Evolutionary conservation across 2,888 invertebrate species (phyloP).

Genomic region (Coleophora deauratella): DNA sequence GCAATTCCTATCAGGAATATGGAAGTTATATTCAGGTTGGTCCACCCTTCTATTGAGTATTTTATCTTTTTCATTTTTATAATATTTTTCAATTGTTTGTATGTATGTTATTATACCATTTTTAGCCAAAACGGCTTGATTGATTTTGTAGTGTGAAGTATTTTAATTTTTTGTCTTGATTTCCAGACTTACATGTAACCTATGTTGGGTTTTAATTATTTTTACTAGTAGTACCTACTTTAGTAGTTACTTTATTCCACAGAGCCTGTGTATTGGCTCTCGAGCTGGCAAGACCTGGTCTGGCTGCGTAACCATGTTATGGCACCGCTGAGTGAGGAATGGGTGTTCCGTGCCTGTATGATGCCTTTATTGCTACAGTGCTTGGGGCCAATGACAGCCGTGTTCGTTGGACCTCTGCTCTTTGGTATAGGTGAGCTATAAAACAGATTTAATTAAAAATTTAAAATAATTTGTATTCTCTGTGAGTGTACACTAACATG

Average conservation of each 20-base stretch:
- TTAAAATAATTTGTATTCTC: no score
- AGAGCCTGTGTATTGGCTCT: constrained; percentile 84
- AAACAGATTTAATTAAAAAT: no score
- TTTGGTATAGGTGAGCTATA: constrained; percentile 85
- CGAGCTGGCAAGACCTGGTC: constrained; percentile 80
- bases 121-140: no score
- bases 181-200: no score
- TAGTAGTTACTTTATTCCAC: constrained; percentile 13
- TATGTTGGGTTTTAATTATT: no score
- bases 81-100: no score
- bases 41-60: background rate
- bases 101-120: no score
- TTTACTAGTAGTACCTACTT: no score
- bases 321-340: constrained; percentile 95
- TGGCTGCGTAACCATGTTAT: constrained; percentile 93
- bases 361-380: constrained; percentile 90
- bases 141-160: no score
- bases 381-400: constrained; percentile 81
- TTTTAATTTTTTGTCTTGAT: no score
- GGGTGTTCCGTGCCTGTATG: constrained; percentile 97
- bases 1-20: constrained; percentile 79
- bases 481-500: no score
- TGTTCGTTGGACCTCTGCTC: constrained; percentile 90
- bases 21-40: constrained; percentile 79
- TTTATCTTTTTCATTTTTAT: background rate